phyloP scores from a whole-genome alignment of 2,888 invertebrate genomes.

The Synergus gifuensis region DNA sequence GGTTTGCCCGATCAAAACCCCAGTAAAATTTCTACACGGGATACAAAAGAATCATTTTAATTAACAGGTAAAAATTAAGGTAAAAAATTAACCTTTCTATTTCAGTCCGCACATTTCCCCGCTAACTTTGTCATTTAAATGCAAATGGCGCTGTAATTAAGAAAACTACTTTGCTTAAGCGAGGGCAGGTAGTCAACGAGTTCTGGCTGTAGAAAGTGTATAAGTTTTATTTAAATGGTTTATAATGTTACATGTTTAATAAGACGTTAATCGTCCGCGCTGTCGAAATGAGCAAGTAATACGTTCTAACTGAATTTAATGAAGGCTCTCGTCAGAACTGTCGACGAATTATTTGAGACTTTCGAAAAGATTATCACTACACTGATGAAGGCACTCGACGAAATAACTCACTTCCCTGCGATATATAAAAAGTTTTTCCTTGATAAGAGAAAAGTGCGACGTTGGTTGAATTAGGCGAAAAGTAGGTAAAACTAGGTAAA shows the following conservation, averaged over 20 bases:
- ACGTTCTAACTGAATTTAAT: slow-evolving; percentile 41
- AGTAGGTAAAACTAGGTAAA: slow-evolving; percentile 25
- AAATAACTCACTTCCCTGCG: slow-evolving; percentile 25
- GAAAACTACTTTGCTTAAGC: slow-evolving; percentile 57
- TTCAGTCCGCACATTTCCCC: slow-evolving; percentile 51
- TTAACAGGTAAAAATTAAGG: background rate
- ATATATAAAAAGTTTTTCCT: slow-evolving; percentile 43
- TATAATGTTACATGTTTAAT: slow-evolving; percentile 11
- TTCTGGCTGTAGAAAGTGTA: background rate
- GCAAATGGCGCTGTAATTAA: slow-evolving; percentile 59
- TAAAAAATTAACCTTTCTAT: slow-evolving; percentile 47
- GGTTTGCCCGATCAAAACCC: too few species aligned
- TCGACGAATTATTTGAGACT: slow-evolving; percentile 43
- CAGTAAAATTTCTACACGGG: background rate
- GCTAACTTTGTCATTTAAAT: slow-evolving; percentile 58
- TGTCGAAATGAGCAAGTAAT: slow-evolving; percentile 26
- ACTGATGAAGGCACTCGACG: slow-evolving; percentile 10
- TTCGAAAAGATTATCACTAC: slow-evolving; percentile 25
- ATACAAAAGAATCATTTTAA: background rate
- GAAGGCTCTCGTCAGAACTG: slow-evolving; percentile 40
- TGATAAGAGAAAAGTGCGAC: slow-evolving; percentile 41
- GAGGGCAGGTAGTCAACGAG: slow-evolving; percentile 39
- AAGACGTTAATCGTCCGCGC: slow-evolving; percentile 14
- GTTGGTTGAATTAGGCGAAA: slow-evolving; percentile 20
- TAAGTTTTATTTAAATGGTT: slow-evolving; percentile 52